Evolutionary conservation across 2,888 invertebrate genomes (phyloP), one percentile per base, ranked within the genome.

Genomic region (Oscheius sp.): DNA sequence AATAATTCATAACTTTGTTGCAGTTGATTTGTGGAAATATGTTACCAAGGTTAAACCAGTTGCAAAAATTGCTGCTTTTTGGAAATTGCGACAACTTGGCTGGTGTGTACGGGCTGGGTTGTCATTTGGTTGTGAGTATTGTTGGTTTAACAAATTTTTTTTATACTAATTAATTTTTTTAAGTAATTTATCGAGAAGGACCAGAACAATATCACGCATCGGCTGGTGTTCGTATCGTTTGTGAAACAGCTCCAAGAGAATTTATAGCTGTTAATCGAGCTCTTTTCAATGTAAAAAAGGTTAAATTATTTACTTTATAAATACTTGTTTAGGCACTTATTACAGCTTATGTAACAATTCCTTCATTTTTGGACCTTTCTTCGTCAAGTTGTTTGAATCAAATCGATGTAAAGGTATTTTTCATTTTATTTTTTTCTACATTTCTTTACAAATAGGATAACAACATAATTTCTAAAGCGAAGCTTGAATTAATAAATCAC

Each of bases 51-150:
- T 28, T 8, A 26, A 26, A 6, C 51, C 45, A 6, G 26, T 63
- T 32, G 36, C 54, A 56, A 32, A 3, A 26, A 66, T 38, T 32
- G 38, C 61, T 20, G 69, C 73, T n/a, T 78, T 67, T 61, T 68
- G 67, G 33, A 62, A 66, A 59, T 68, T 78, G 8, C 61, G 65
- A 26, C n/a, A 45, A 9, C 50, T 67, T n/a, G 76, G 78, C 49
- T 80, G 80, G 80, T 59, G 49, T 33, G 74, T 74, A 1, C 50
- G 74, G 1, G 63, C 67, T 50, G 80, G 80, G 20, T 20, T 69
- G 14, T 68, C 73, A 0, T 77, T 73, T 63, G 80, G 77, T 24
- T 77, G 75, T 51, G 68, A 76, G 57, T 80, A 70, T 67, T 71
- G 78, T 79, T 61, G 67, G 67, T 38, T 41, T 1, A 26, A 14